Conservation (phyloP, 2,888 invertebrate species). For the Antheraea yamamai region DNA sequence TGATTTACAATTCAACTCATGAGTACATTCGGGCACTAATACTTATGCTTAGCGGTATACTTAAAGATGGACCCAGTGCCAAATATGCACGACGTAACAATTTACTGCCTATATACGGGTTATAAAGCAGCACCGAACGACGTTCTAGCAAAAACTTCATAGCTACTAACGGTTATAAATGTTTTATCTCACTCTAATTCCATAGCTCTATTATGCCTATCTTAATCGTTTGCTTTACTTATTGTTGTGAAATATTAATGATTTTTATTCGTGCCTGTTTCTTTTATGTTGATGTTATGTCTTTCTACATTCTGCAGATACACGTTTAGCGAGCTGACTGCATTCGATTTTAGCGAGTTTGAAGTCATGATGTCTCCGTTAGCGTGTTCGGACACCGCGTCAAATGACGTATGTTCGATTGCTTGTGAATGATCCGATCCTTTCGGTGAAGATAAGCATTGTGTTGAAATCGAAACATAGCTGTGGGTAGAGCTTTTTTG, state of each 20-base stretch:
- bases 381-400: too few relatives aligned
- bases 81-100: constrained; percentile 73
- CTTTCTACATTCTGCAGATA: background rate
- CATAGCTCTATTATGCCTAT: constrained; percentile 44
- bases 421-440: too few relatives aligned
- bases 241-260: constrained; percentile 24
- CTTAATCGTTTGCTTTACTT: constrained; percentile 45
- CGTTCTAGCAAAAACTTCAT: constrained; percentile 35
- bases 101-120: constrained; percentile 68
- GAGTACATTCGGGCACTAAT: constrained; percentile 58
- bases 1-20: constrained; percentile 59
- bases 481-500: too few relatives aligned
- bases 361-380: too few relatives aligned
- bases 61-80: constrained; percentile 71
- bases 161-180: constrained; percentile 33
- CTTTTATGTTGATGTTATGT: constrained; percentile 6
- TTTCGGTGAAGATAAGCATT: too few relatives aligned
- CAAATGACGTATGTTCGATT: too few relatives aligned
- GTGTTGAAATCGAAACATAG: too few relatives aligned
- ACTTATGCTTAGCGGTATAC: constrained; percentile 75
- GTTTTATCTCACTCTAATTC: constrained; percentile 43
- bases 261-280: constrained; percentile 10
- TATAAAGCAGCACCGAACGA: constrained; percentile 63
- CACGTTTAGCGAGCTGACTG: background rate
- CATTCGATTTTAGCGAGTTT: background rate